Base-by-base conservation (phyloP, 2,888 invertebrate genomes). In the Sminthurides aquaticus region DNA sequence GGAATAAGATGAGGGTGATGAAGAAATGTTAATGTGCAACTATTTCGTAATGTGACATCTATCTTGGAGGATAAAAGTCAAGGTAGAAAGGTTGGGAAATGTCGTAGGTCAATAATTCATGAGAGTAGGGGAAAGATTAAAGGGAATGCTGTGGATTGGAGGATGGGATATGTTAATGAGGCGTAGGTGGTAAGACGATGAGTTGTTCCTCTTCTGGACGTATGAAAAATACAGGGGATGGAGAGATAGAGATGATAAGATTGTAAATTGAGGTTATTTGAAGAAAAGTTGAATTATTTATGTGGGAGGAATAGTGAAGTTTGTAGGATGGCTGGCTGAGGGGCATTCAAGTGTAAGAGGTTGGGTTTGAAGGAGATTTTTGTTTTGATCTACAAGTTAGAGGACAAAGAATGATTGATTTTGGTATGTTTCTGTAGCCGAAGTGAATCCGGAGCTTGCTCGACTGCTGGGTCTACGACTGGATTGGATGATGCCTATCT, bases 401-500 rank as follows among this genome's bases (percentile, higher is more conserved):
- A 43, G 15, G 15, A 43, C 48, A 43, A 43, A n/a, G n/a, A n/a
- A n/a, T 15, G 54, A 15, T n/a, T n/a, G n/a, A n/a, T n/a, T n/a
- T 54, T 62, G 34, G 2, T 66, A 49, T 58, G 43, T 54, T 60
- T 62, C 11, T 1, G 52, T 59, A 74, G 71, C 49, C 69, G 69
- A 26, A 67, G 71, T 58, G 71, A 70, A 49, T 72, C 72, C 49
- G 73, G 73, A 2, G 68, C 71, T 22, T 65, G 67, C 43, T 74
- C 72, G 18, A 69, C 68, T 22, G 70, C 72, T 22, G 72, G 72
- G n/a, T 74, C 73, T 15, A 70, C 71, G 26, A 71, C 70, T 25
- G 73, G 73, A 25, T 55, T 70, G 11, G 71, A 72, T 63, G 71
- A 72, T 56, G 60, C 70, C 34, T 74, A 74, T 60, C 67, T 74